Percentiles rank a stretch among this genome's conserved stretches.
Conservation (phyloP, 1,140 invertebrate genomes). For the Drosophila miranda region DNA sequence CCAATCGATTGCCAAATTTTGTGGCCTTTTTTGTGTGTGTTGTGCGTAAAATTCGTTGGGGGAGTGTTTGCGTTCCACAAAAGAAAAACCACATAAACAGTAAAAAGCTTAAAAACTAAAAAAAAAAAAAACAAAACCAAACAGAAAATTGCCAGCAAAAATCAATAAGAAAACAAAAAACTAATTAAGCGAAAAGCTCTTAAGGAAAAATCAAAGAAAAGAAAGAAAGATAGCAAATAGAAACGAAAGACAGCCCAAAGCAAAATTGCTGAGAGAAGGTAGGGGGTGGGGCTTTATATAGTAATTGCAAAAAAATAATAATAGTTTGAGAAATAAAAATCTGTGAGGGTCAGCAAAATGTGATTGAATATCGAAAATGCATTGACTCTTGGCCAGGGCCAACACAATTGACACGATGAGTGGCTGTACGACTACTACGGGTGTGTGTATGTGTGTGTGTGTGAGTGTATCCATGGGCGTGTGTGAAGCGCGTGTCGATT, state of each 20-base stretch:
- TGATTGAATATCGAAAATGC: conserved; percentile 45
- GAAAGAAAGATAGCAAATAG: neutral
- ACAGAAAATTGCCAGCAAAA: conserved; percentile 21
- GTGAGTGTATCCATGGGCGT: conserved; percentile 21
- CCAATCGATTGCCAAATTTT: conserved; percentile 33
- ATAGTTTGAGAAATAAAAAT: conserved; percentile 29
- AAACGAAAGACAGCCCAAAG: conserved; percentile 17
- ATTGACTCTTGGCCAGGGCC: conserved; percentile 42
- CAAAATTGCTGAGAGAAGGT: conserved; percentile 14
- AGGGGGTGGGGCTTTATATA: conserved; percentile 1
- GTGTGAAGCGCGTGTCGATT: conserved; percentile 34
- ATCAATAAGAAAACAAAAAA: conserved; percentile 38
- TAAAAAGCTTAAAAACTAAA: neutral
- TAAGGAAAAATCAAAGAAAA: conserved; percentile 33
- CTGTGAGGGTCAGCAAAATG: conserved; percentile 52
- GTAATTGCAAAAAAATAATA: conserved; percentile 29
- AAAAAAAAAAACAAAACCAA: neutral
- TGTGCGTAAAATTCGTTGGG: conserved; percentile 13
- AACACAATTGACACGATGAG: conserved; percentile 45
- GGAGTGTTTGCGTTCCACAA: conserved; percentile 28
- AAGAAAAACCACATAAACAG: conserved; percentile 6
- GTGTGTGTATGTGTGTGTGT: conserved; percentile 8
- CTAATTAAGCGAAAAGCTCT: conserved; percentile 63
- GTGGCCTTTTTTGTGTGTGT: conserved; percentile 6
- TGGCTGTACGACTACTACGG: conserved; percentile 3